Evolutionary conservation across 2,113 vertebrate genomes (phyloP), one percentile per base, ranked within the genome.

Genomic region (Amblyornis subalaris): DNA sequence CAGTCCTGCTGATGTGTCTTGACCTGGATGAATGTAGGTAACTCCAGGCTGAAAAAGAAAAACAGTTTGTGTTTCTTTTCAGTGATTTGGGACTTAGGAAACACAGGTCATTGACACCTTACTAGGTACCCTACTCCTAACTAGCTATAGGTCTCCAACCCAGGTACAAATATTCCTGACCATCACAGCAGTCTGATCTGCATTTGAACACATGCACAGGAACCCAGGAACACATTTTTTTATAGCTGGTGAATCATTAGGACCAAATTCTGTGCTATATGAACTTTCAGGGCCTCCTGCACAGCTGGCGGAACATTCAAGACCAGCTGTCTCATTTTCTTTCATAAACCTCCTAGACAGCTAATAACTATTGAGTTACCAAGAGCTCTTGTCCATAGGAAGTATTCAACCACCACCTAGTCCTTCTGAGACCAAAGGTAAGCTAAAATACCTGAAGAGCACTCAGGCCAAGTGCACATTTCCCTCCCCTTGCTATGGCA

Each of bases 21-120:
- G 65, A 23, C 8, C 65, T 58, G 38, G 71, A 33, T 76, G 93
- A 54, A 36, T 29, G 24, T 93, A 93, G 3, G 20, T 88, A 45
- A 72, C 73, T 80, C 75, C 88, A 73, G 91, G 93, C 96, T 98
- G 91, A 71, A 97, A 95, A 93, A 94, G 47, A 95, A 96, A 70
- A 93, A 23, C 29, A 26, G 25, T 54, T 82, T 33, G 16, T 65
- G 35, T 88, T 55, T 38, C 23, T 78, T 66, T 82, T 80, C 55
- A 45, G 78, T 76, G 64, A 26, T 51, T 4, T 88, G 33, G 13
- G 60, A 8, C 26, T 93, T 88, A 25, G 38, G 50, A 40, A 5
- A 1, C 16, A 29, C 9, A 40, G 12, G 13, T 48, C 8, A 26
- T 25, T 25, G 38, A 18, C 28, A 35, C 7, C 28, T 81, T 24